Evolutionary conservation across 2,113 vertebrate species (phyloP).

Genomic region (Amphiprion ocellaris): DNA sequence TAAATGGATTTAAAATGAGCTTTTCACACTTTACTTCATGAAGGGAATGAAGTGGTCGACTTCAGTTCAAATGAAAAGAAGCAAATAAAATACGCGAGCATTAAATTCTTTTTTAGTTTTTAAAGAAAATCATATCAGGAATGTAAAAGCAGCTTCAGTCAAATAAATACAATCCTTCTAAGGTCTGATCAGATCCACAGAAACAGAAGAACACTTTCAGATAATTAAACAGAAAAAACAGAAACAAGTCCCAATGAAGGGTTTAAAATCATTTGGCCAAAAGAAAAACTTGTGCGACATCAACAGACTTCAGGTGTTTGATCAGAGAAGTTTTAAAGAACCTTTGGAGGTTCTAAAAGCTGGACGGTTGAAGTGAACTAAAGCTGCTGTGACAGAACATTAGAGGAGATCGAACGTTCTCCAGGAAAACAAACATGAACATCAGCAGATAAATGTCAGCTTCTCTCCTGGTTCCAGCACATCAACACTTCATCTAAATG

Average conservation of each 20-base stretch:
- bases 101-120: background rate
- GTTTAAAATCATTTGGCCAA: background rate
- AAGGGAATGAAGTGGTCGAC: background rate
- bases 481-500: too few relatives aligned
- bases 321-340: background rate
- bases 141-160: background rate
- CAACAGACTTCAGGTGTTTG: background rate
- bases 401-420: too few relatives aligned
- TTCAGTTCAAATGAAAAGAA: background rate
- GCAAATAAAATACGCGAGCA: background rate
- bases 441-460: too few relatives aligned
- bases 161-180: constrained; percentile 1
- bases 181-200: background rate
- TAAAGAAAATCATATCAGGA: background rate
- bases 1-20: too few relatives aligned
- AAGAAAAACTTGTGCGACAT: too few relatives aligned
- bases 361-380: background rate
- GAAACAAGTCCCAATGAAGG: background rate
- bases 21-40: background rate
- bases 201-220: background rate
- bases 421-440: too few relatives aligned
- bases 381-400: too few relatives aligned
- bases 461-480: too few relatives aligned
- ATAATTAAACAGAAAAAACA: background rate
- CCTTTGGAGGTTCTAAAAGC: background rate